phyloP scores from a whole-genome alignment of 1,140 invertebrate species.

The Odontomachus brunneus region DNA sequence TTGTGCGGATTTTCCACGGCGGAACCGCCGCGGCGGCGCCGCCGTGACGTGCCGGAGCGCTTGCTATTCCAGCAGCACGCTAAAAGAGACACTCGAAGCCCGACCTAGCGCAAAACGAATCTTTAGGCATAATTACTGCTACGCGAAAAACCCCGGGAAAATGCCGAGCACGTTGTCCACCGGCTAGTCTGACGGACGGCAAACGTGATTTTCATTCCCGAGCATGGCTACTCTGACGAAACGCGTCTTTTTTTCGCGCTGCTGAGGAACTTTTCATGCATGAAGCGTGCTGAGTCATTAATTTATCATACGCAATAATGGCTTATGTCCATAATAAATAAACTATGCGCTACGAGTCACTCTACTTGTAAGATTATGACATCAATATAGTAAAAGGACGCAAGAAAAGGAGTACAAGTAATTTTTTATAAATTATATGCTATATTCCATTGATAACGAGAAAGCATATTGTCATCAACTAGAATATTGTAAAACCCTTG shows the following conservation, averaged over 20 bases:
- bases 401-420: not conserved
- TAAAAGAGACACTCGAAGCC: conserved; percentile 62
- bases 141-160: conserved; percentile 54
- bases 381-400: not conserved
- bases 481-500: too few relatives aligned
- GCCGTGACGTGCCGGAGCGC: not conserved
- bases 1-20: not conserved
- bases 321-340: conserved; percentile 4
- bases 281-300: conserved; percentile 42
- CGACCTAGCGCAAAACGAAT: conserved; percentile 48
- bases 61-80: conserved; percentile 48
- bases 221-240: conserved; percentile 14
- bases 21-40: not conserved
- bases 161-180: conserved; percentile 65
- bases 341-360: conserved; percentile 1
- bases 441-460: not conserved
- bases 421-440: too few relatives aligned
- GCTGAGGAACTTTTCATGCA: conserved; percentile 46
- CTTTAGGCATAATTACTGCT: conserved; percentile 69
- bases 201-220: conserved; percentile 66
- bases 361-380: not conserved
- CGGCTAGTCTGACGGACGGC: conserved; percentile 51
- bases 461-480: not conserved
- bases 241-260: conserved; percentile 52
- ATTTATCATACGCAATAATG: conserved; percentile 54